phyloP scores from a whole-genome alignment of 2,888 invertebrate genomes.

The Caenorhabditis imperialis region DNA sequence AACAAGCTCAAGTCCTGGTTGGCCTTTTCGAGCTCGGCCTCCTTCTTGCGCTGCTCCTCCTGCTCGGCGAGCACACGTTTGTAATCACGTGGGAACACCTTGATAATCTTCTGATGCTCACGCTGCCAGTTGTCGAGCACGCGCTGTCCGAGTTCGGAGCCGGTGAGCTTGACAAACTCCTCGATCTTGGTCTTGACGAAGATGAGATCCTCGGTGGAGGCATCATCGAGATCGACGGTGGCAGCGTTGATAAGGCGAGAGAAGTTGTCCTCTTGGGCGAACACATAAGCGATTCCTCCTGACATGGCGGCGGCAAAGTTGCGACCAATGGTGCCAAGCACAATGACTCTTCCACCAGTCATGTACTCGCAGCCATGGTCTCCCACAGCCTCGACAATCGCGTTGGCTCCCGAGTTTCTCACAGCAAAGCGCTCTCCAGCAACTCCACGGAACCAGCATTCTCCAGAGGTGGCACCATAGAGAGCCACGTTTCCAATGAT shows the following conservation, averaged over 20 bases:
- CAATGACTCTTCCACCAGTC: constrained; percentile 89
- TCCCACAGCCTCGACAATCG: constrained; percentile 97
- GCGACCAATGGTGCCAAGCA: constrained; percentile 93
- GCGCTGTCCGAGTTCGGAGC: constrained; percentile 87
- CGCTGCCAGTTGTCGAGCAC: constrained; percentile 88
- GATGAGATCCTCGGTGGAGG: constrained; percentile 85
- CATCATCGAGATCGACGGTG: constrained; percentile 91
- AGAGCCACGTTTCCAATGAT: constrained; percentile 98
- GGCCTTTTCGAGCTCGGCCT: constrained; percentile 83
- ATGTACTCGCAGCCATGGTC: constrained; percentile 99
- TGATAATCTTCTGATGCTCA: constrained; percentile 87
- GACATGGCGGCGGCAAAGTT: constrained; percentile 99
- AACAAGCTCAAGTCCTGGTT: constrained; percentile 41
- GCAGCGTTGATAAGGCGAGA: constrained; percentile 87
- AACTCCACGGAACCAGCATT: constrained; percentile 87
- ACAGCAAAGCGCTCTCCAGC: constrained; percentile 99
- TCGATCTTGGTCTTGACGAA: constrained; percentile 86
- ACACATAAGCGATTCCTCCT: constrained; percentile 94
- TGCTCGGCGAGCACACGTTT: constrained; percentile 88
- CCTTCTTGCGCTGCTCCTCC: constrained; percentile 70
- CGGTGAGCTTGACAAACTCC: constrained; percentile 90
- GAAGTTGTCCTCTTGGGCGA: constrained; percentile 85
- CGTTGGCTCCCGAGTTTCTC: constrained; percentile 94
- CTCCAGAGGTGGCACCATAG: constrained; percentile 95
- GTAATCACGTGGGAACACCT: constrained; percentile 97